Base-by-base conservation (phyloP, 2,797 vertebrate genomes). In the Hapalemur alaotrensis region DNA sequence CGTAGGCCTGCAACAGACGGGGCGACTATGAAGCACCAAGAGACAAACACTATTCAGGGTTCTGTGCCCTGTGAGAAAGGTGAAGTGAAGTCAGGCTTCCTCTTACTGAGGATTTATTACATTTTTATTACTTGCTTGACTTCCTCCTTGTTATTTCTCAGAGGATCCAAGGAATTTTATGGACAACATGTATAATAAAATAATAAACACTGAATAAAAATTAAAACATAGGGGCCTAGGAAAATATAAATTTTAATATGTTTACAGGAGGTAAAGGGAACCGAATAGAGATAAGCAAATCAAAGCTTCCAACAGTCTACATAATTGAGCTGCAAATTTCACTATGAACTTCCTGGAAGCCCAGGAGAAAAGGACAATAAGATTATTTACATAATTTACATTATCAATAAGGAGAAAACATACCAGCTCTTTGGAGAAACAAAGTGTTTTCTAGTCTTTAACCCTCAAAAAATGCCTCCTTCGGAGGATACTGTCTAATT, bases 1-100 rank as follows among this genome's bases (percentile, higher is more conserved):
- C 99, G 94, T 99, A 99, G 0, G 99, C 99, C 99, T 99, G 96
- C 10, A 98, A 97, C 95, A 93, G 57, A 96, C 0, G 30, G 46
- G 75, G 46, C 35, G 13, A 67, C 6, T 5, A 35, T 52, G 84
- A 85, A 79, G 52, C 17, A 48, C 54, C 32, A 3, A 54, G 59
- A 76, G n/a, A 43, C 17, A 91, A 14, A 48, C 35, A 18, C 25
- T n/a, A 50, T 38, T 82, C 63, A 73, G 76, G 76, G 35, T n/a
- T 46, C 35, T 32, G 67, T 52, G 72, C 32, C 70, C 76, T 20
- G 14, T 4, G 70, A 48, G 81, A 41, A 22, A 70, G 8, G 72
- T 17, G 11, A 3, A 12, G 12, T 10, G 35, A 23, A 25, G 32
- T n/a, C 59, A 15, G 1, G n/a, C 46, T 59, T 80, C 63, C 95